Evolutionary conservation across 2,888 invertebrate genomes (phyloP).

Genomic region (Apamea monoglypha): DNA sequence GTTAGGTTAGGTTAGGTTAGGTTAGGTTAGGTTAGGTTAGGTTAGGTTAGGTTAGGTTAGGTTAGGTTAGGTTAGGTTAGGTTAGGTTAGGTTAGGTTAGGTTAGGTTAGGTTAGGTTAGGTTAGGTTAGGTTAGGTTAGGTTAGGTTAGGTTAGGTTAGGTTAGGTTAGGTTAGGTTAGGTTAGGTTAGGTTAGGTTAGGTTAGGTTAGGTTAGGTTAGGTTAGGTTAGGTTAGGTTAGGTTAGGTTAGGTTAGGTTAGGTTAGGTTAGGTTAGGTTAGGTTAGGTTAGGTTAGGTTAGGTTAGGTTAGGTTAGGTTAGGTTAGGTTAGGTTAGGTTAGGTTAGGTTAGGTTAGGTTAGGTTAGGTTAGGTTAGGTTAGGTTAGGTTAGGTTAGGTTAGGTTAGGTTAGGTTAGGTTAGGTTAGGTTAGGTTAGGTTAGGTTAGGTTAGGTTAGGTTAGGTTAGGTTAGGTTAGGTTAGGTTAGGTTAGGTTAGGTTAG

Average conservation of each 20-base stretch:
- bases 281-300: constrained; percentile 62
- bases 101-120: no score
- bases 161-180: no score
- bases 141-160: no score
- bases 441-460: constrained; percentile 53
- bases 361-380: constrained; percentile 60
- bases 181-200: constrained; percentile 11
- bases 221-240: constrained; percentile 58
- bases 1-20: no score
- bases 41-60: constrained; percentile 43
- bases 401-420: constrained; percentile 63
- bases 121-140: no score
- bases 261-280: constrained; percentile 61
- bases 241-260: constrained; percentile 58
- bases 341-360: constrained; percentile 63
- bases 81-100: constrained; percentile 47
- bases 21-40: constrained; percentile 57
- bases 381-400: constrained; percentile 63
- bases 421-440: constrained; percentile 56
- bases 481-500: constrained; percentile 5
- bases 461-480: constrained; percentile 12
- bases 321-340: constrained; percentile 58
- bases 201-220: constrained; percentile 57
- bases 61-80: constrained; percentile 45
- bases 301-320: constrained; percentile 68